Conservation (phyloP, 1,140 invertebrate genomes). For the Eriocheir sinensis region DNA sequence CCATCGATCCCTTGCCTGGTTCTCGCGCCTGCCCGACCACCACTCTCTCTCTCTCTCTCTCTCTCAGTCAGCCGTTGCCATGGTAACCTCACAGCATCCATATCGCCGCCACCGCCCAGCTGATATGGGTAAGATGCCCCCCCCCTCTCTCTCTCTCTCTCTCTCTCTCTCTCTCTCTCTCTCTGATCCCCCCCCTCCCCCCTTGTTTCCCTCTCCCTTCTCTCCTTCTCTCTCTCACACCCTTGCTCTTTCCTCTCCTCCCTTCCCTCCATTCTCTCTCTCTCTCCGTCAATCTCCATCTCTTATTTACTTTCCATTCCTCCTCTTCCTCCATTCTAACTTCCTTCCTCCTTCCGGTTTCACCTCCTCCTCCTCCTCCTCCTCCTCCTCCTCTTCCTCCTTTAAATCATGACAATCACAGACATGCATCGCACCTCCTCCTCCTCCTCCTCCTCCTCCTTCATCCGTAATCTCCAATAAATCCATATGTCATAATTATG, state of each 20-base stretch:
- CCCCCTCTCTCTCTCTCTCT: not conserved
- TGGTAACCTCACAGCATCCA: not conserved
- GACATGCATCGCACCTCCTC: not conserved
- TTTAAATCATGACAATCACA: too few species aligned
- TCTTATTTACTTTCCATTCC: too few species aligned
- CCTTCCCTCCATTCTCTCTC: not conserved
- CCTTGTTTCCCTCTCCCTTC: not conserved
- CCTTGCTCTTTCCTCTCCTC: not conserved
- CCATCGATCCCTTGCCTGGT: not conserved
- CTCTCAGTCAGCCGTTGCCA: not conserved
- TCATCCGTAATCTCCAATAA: too few species aligned
- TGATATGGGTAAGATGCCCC: too few species aligned
- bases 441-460: not conserved
- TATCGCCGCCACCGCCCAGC: constrained; percentile 7
- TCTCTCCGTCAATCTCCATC: not conserved
- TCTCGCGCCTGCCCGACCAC: not conserved
- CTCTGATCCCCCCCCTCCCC: constrained; percentile 20
- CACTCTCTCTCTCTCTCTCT: not conserved
- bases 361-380: too few species aligned
- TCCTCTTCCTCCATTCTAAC: too few species aligned
- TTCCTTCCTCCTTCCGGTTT: too few species aligned
- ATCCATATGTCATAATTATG: too few species aligned
- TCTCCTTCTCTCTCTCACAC: not conserved
- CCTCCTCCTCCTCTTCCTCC: too few species aligned
- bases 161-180: constrained; percentile 18